Percentiles rank a stretch among this genome's conserved stretches.
Evolutionary conservation across 1,140 invertebrate genomes (phyloP).

Genomic region (Leptopilina boulardi): DNA sequence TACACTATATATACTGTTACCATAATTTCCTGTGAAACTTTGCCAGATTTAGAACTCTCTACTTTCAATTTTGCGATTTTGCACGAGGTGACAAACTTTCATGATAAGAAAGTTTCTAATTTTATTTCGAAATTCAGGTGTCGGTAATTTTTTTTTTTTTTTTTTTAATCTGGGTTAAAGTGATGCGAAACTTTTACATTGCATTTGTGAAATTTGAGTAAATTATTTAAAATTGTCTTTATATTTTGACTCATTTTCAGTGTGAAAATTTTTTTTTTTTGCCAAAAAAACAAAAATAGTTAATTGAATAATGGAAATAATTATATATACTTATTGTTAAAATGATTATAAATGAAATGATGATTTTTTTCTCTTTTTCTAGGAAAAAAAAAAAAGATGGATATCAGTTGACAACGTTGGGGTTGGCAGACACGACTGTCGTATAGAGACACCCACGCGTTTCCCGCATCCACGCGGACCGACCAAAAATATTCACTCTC

Average conservation of each 20-base stretch:
- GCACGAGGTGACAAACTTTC: not conserved
- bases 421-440: constrained; percentile 56
- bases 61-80: not conserved
- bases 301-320: not conserved
- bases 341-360: not conserved
- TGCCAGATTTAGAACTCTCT: not conserved
- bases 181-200: not conserved
- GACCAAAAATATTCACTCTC: constrained; percentile 63
- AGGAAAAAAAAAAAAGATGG: constrained; percentile 40
- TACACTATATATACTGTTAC: too few species aligned
- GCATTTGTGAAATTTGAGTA: not conserved
- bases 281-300: too few species aligned
- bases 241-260: not conserved
- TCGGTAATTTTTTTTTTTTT: not conserved
- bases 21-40: too few species aligned
- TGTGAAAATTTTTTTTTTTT: not conserved
- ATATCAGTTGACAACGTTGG: constrained; percentile 57
- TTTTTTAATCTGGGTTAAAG: not conserved
- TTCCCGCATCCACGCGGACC: constrained; percentile 55
- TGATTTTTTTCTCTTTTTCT: not conserved
- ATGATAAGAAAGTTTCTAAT: constrained; percentile 4
- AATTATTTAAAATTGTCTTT: not conserved
- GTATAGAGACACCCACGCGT: constrained; percentile 62
- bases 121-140: not conserved
- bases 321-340: not conserved